Evolutionary conservation across 1,140 invertebrate genomes (phyloP).

Genomic region (Megalopta genalis): DNA sequence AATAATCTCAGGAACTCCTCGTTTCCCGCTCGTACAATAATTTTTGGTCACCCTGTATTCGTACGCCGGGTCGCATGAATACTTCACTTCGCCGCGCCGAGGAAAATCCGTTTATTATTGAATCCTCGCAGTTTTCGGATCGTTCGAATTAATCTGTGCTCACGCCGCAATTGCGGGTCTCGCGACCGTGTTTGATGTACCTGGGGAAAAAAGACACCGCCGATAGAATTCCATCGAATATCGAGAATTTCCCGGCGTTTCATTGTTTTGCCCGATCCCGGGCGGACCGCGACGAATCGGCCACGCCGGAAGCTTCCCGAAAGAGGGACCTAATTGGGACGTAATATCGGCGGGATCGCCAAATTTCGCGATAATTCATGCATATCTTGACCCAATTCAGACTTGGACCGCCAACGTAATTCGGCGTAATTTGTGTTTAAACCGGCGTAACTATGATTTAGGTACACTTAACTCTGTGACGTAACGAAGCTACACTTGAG

Average conservation of each 20-base stretch:
- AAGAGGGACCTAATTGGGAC: no score
- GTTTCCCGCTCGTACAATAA: no score
- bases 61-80: no score
- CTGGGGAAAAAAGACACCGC: no score
- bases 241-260: not conserved
- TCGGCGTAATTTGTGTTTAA: not conserved
- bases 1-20: no score
- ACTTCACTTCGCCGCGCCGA: not conserved
- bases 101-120: not conserved
- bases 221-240: not conserved
- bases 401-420: not conserved
- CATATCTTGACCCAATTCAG: slow-evolving; percentile 1
- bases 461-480: not conserved
- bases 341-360: not conserved
- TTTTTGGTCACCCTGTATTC: no score
- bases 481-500: not conserved
- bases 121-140: not conserved
- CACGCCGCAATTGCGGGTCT: not conserved
- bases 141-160: not conserved
- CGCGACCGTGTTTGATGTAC: not conserved
- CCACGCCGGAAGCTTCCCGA: no score
- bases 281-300: not conserved
- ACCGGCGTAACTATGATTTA: not conserved
- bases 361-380: not conserved
- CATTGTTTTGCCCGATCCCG: not conserved